phyloP scores from a whole-genome alignment of 2,113 vertebrate genomes.

The Anhinga rufa region DNA sequence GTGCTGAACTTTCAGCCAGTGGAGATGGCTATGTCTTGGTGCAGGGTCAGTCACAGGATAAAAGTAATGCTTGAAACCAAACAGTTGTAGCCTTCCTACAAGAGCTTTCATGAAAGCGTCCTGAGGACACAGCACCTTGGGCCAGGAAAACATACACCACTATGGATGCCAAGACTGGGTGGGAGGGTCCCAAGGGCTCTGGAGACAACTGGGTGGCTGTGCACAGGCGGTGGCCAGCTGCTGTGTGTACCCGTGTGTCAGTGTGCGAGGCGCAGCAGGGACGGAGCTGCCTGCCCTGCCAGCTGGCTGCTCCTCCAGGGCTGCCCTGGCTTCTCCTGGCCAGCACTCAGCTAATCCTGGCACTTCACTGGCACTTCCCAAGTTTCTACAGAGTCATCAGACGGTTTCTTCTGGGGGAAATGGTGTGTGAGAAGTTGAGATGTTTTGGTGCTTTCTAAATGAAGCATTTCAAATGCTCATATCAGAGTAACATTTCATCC shows the following conservation, averaged over 20 bases:
- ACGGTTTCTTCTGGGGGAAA: neutral
- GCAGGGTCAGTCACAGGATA: neutral
- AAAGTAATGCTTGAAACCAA: neutral
- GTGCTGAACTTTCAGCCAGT: neutral
- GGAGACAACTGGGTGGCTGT: neutral
- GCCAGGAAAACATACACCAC: neutral
- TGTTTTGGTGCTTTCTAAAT: neutral
- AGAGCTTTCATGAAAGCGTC: neutral
- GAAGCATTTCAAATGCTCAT: neutral
- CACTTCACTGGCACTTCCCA: neutral
- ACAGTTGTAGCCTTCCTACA: neutral
- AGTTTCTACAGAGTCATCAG: neutral
- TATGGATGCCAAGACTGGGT: neutral
- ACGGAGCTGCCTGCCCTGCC: neutral
- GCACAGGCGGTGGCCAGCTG: accelerated
- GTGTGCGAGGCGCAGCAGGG: neutral
- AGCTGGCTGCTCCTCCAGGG: neutral
- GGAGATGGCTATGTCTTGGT: neutral
- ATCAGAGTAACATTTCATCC: neutral
- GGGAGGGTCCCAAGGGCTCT: neutral
- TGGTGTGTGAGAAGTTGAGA: neutral
- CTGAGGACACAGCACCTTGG: neutral
- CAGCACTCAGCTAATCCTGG: neutral
- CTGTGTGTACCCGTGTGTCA: accelerated
- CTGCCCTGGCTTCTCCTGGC: neutral